phyloP scores from a whole-genome alignment of 2,888 invertebrate species.

The Nomada lathburiana region DNA sequence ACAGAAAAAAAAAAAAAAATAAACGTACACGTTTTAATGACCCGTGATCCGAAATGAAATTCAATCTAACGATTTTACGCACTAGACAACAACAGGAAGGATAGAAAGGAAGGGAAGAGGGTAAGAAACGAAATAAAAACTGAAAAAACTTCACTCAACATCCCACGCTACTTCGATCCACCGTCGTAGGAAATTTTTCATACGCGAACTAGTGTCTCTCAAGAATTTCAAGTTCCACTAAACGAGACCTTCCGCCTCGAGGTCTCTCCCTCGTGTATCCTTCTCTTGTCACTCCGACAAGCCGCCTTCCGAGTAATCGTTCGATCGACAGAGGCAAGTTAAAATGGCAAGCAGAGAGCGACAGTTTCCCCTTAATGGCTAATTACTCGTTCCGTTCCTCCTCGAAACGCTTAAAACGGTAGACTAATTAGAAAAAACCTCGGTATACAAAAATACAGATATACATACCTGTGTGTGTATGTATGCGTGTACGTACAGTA shows the following conservation, averaged over 20 bases:
- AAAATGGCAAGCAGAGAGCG: constrained; percentile 79
- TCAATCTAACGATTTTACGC: not conserved
- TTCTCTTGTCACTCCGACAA: constrained; percentile 45
- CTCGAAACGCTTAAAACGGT: constrained; percentile 76
- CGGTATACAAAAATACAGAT: constrained; percentile 83
- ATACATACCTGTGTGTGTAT: constrained; percentile 56
- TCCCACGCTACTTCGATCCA: too few relatives aligned
- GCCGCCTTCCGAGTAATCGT: constrained; percentile 61
- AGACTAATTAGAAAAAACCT: constrained; percentile 80
- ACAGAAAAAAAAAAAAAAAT: not conserved
- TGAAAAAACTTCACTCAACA: not conserved
- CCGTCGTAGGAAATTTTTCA: too few relatives aligned
- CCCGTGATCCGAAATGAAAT: not conserved
- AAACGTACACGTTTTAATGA: not conserved
- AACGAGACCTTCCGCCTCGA: constrained; percentile 45
- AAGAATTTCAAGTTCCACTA: constrained; percentile 16
- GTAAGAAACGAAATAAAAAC: not conserved
- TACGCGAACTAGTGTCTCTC: not conserved
- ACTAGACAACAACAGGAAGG: too few relatives aligned
- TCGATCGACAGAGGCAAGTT: constrained; percentile 72
- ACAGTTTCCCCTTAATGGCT: constrained; percentile 75
- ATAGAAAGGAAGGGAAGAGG: not conserved
- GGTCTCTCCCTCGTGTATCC: constrained; percentile 42
- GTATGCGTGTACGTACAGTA: constrained; percentile 41
- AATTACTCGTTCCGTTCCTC: constrained; percentile 70